Base-by-base conservation (phyloP, 2,113 vertebrate genomes). In the Amphiprion percula region DNA sequence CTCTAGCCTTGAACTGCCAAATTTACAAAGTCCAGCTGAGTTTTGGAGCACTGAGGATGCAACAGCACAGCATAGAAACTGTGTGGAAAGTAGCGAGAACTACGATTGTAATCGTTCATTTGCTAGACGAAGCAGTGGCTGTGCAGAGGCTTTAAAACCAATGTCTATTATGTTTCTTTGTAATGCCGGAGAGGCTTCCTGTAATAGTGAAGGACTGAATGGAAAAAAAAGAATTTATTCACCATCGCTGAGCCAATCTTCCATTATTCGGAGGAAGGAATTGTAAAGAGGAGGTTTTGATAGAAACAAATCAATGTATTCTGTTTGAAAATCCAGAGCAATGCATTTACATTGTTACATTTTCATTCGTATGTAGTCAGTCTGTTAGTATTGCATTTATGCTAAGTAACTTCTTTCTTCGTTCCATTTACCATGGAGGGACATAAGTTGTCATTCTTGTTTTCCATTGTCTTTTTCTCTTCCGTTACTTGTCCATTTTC, bases 141-240 rank as follows among this genome's bases (percentile, higher is more conserved):
- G 5, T 78, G 16, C 5, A 15, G 30, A 46, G 23, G 46, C 53
- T 58, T 71, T 33, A n/a, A 68, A 73, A 63, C 14, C 33, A 14
- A 12, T 17, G 23, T 61, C 28, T 37, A 19, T 58, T 62, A 11
- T 8, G 11, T 56, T 60, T 50, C 19, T 71, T 71, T 67, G 30
- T 33, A 0, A 26, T 79, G 44, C 44, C 37, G 12, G 41, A 37
- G 41, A 44, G 41, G 41, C 41, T 44, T 41, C 15, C 41, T 44
- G 41, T 44, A 44, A 44, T 44, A 14, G 3, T 44, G 21, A 37
- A 41, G 11, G 19, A 65, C 46, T 60, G 33, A 64, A 53, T 69
- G 4, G 26, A 37, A 61, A 59, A 10, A 44, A 44, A 1, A 39
- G 0, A 6, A 61, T 44, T 1, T 14, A 24, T 69, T 44, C 41